phyloP scores from a whole-genome alignment of 1,140 invertebrate genomes.

The Solenopsis invicta region DNA sequence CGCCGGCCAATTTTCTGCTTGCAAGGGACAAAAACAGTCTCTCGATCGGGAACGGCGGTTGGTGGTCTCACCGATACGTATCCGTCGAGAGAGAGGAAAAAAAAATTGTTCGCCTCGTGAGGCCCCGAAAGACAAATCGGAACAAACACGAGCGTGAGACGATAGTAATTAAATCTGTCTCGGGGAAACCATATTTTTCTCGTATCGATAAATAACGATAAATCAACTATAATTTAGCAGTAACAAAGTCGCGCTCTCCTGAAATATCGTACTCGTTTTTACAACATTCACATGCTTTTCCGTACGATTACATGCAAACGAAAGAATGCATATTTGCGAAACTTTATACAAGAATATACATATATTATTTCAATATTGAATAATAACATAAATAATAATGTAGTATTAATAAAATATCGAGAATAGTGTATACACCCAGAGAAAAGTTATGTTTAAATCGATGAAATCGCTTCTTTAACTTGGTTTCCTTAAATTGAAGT shows the following conservation, averaged over 20 bases:
- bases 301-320: too few species aligned
- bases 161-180: background rate
- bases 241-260: background rate
- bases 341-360: too few species aligned
- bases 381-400: too few species aligned
- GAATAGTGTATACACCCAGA: too few species aligned
- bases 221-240: background rate
- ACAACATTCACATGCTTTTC: too few species aligned
- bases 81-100: background rate
- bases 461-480: too few species aligned
- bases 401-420: too few species aligned
- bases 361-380: too few species aligned
- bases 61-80: background rate
- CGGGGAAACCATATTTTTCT: background rate
- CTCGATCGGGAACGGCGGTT: conserved; percentile 29
- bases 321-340: too few species aligned
- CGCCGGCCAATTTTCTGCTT: conserved; percentile 58
- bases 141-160: background rate
- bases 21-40: conserved; percentile 40
- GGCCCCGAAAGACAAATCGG: background rate
- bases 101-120: background rate
- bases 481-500: too few species aligned
- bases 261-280: background rate
- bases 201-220: background rate
- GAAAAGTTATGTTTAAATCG: too few species aligned